Evolutionary conservation across 2,797 vertebrate species (phyloP).

Genomic region (Platyrinchus mystaceus): DNA sequence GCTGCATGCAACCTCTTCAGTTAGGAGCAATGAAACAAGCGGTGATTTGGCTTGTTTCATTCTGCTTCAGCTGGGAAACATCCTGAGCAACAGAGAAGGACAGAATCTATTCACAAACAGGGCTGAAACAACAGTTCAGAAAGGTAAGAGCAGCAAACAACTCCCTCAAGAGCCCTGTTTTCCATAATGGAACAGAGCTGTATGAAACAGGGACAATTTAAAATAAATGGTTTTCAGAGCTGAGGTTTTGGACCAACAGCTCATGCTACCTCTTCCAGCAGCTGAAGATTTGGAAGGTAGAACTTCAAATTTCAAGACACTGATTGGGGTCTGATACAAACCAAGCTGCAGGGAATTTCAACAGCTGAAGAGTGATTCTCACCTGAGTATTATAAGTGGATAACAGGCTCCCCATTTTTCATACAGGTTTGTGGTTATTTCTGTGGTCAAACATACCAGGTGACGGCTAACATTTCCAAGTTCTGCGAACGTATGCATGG

Average conservation of each 20-base stretch:
- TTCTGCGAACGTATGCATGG: slow-evolving; percentile 65
- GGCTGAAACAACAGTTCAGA: neutral
- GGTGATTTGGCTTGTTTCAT: slow-evolving; percentile 24
- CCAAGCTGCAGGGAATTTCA: slow-evolving; percentile 63
- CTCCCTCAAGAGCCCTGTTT: neutral
- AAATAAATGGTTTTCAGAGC: neutral
- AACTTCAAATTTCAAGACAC: neutral
- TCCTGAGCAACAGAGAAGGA: slow-evolving; percentile 19
- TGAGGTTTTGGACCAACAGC: neutral
- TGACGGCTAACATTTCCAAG: slow-evolving; percentile 69
- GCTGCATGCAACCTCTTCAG: slow-evolving; percentile 41
- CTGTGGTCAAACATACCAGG: slow-evolving; percentile 70
- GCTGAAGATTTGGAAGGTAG: neutral
- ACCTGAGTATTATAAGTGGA: slow-evolving; percentile 64
- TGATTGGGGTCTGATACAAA: slow-evolving; percentile 20
- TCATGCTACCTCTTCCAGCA: neutral
- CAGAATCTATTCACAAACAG: neutral
- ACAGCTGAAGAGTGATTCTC: slow-evolving; percentile 68
- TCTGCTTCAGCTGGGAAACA: slow-evolving; percentile 60
- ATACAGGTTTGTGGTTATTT: slow-evolving; percentile 68
- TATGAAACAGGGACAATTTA: neutral
- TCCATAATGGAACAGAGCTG: neutral
- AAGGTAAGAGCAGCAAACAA: neutral
- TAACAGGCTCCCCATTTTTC: slow-evolving; percentile 63
- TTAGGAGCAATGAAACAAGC: slow-evolving; percentile 53